A percentile compares a stretch with the other conserved stretches of the same genome.
These are phyloP conservation scores for Apis dorsata DNA, from an alignment of 1,140 invertebrate species.

Conservation along the genomic window DNA sequence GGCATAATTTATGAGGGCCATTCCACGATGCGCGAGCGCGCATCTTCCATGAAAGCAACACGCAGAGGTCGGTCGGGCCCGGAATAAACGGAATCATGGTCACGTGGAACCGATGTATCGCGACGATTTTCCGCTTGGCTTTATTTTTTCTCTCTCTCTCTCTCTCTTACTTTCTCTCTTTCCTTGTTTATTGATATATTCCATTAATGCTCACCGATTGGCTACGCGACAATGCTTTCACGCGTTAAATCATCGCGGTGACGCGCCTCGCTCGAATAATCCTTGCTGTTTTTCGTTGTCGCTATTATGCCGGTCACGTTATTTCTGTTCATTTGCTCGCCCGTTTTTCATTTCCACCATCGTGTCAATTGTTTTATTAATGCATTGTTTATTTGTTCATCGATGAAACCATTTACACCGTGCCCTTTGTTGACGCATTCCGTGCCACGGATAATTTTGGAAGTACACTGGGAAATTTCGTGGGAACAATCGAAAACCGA, in stretches of 20 bases:
- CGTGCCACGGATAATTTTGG: background rate
- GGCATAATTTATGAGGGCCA: conserved; percentile 37
- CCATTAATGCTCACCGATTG: no score
- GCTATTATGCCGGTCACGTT: background rate
- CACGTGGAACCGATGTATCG: background rate
- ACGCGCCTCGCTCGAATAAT: background rate
- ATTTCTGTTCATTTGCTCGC: background rate
- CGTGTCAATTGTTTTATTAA: background rate
- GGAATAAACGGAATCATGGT: background rate
- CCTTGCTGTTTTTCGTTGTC: background rate
- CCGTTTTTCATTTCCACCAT: background rate
- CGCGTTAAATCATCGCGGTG: background rate
- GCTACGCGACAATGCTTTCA: background rate
- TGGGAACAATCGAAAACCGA: no score
- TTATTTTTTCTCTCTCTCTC: no score
- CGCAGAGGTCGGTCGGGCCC: background rate
- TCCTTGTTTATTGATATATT: background rate
- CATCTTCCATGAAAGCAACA: background rate
- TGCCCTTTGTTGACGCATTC: background rate
- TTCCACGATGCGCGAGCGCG: conserved; percentile 7
- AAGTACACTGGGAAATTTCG: no score
- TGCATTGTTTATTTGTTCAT: background rate
- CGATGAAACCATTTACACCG: no score
- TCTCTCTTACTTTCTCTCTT: no score
- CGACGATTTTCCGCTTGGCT: background rate